phyloP scores from a whole-genome alignment of 2,113 vertebrate genomes.

The Meles meles region DNA sequence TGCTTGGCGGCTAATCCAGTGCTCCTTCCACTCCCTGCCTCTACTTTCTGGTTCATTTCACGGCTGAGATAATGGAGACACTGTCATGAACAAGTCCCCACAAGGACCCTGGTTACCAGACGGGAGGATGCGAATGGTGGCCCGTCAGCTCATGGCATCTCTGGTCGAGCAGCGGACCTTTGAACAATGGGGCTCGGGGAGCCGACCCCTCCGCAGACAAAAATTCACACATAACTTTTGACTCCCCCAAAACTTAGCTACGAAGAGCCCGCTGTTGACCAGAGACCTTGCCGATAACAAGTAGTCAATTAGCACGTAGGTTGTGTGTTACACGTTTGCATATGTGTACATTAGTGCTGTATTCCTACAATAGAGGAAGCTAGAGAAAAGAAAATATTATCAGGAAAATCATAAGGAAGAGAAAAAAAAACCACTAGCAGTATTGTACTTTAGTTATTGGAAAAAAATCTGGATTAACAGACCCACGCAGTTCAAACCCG shows the following conservation, averaged over 20 bases:
- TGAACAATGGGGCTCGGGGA: neutral
- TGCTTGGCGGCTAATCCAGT: neutral
- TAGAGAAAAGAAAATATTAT: neutral
- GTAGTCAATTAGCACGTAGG: neutral
- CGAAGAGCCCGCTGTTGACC: neutral
- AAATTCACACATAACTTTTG: neutral
- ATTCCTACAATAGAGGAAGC: neutral
- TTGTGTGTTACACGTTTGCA: neutral
- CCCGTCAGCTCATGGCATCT: neutral
- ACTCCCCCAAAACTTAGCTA: neutral
- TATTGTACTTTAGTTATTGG: neutral
- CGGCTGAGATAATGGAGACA: neutral
- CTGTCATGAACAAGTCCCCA: neutral
- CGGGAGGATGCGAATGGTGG: neutral
- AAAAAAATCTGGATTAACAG: neutral
- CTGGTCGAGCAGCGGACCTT: neutral
- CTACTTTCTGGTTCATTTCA: neutral
- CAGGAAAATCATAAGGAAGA: neutral
- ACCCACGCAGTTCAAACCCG: neutral
- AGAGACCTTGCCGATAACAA: neutral
- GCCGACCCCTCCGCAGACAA: neutral
- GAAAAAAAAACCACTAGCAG: neutral
- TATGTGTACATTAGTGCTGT: neutral
- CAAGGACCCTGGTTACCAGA: neutral
- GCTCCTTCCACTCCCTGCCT: neutral